Conservation (phyloP, 2,113 vertebrate species). For the Ciconia boyciana region DNA sequence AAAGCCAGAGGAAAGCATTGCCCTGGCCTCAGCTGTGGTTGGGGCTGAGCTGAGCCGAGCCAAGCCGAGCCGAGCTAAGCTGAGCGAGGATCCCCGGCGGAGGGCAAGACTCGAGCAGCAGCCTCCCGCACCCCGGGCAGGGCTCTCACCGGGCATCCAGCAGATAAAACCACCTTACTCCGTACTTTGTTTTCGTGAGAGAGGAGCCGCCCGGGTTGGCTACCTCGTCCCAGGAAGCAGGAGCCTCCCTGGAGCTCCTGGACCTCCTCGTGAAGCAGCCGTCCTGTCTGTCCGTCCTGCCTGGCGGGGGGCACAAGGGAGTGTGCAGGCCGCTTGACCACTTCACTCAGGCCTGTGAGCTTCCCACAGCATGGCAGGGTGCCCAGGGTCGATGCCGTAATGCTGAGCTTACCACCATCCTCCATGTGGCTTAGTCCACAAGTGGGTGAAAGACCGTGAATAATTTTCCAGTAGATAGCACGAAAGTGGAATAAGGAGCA, state of each 20-base stretch:
- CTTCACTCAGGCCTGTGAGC: not conserved
- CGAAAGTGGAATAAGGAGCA: not conserved
- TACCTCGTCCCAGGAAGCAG: not conserved
- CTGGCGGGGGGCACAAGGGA: not conserved
- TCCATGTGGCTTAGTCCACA: not conserved
- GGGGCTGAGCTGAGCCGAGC: not conserved
- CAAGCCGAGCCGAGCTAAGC: not conserved
- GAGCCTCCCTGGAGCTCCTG: not conserved
- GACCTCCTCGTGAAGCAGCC: rapidly evolving
- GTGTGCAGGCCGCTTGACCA: rapidly evolving
- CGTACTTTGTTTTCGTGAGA: not conserved
- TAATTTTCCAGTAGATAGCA: not conserved
- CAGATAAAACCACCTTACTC: not conserved
- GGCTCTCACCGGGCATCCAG: not conserved
- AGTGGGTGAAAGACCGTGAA: not conserved
- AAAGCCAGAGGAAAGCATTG: not conserved
- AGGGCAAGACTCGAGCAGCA: not conserved
- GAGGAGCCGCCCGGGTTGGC: not conserved
- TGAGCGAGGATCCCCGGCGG: rapidly evolving
- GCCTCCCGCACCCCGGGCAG: not conserved
- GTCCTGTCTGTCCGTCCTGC: rapidly evolving
- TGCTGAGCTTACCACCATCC: not conserved
- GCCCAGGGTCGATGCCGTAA: rapidly evolving
- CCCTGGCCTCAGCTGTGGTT: not conserved
- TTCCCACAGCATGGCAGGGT: not conserved